These are phyloP conservation scores for Alethe castanea DNA, from an alignment of 2,113 vertebrate species.

Conservation along the genomic window DNA sequence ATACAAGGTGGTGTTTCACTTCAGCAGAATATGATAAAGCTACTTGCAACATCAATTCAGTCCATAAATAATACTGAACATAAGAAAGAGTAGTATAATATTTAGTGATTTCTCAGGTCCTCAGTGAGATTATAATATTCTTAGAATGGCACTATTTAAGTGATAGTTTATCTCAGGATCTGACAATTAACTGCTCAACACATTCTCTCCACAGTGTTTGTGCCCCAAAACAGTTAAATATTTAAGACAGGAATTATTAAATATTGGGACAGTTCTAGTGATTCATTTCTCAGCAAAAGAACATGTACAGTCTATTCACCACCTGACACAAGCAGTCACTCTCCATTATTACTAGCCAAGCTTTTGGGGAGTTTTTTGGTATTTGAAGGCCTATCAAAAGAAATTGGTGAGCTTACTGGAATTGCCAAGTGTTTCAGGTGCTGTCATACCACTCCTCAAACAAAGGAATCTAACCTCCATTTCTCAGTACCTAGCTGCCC, in stretches of 20 bases:
- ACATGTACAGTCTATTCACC: conserved; percentile 6
- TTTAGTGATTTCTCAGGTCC: conserved; percentile 21
- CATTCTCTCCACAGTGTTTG: conserved; percentile 17
- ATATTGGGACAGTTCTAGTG: conserved; percentile 37
- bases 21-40: conserved; percentile 41
- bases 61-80: conserved; percentile 43
- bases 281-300: conserved; percentile 61
- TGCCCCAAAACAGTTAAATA: conserved; percentile 56
- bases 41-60: conserved; percentile 44
- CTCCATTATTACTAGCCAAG: neutral
- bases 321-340: conserved; percentile 33
- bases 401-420: conserved; percentile 24
- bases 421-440: conserved; percentile 45
- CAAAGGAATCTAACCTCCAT: conserved; percentile 6
- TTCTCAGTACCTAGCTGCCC: neutral
- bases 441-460: conserved; percentile 32
- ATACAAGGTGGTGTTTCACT: conserved; percentile 24
- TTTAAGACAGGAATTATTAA: conserved; percentile 59
- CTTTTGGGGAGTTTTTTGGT: neutral
- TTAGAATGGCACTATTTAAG: conserved; percentile 62
- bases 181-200: conserved; percentile 58
- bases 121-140: conserved; percentile 54
- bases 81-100: conserved; percentile 30
- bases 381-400: conserved; percentile 45
- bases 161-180: conserved; percentile 54